These are phyloP conservation scores for Acinonyx jubatus DNA, from an alignment of 2,113 vertebrate genomes.

Conservation along the genomic window DNA sequence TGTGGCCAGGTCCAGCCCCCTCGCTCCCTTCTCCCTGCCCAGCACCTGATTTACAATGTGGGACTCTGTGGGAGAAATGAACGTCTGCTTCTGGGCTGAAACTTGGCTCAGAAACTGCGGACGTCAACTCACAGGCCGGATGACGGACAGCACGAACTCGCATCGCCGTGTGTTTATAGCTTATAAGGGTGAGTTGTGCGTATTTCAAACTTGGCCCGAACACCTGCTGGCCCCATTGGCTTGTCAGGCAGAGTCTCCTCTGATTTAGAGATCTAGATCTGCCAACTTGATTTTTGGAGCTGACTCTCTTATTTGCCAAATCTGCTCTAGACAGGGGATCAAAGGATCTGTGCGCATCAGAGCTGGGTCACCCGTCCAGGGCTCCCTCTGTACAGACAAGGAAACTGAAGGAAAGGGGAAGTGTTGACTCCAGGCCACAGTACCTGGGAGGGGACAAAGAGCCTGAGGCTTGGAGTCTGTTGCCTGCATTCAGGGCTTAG, in stretches of 20 bases:
- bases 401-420: not conserved
- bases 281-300: not conserved
- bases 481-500: not conserved
- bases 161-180: rapidly evolving
- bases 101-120: not conserved
- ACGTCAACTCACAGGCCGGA: rapidly evolving
- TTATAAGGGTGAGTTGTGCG: not conserved
- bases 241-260: not conserved
- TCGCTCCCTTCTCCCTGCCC: not conserved
- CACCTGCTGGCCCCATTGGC: not conserved
- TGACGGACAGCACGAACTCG: not conserved
- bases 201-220: not conserved
- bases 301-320: not conserved
- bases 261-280: not conserved
- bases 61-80: too few species aligned
- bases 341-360: not conserved
- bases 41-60: not conserved
- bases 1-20: rapidly evolving
- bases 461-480: not conserved
- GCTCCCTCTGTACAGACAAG: not conserved
- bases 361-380: not conserved
- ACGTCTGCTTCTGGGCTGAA: rapidly evolving
- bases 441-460: not conserved
- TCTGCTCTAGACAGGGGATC: not conserved
- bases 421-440: not conserved